These are phyloP conservation scores for Ciconia nigra DNA, from an alignment of 2,797 vertebrate genomes.

Conservation along the genomic window DNA sequence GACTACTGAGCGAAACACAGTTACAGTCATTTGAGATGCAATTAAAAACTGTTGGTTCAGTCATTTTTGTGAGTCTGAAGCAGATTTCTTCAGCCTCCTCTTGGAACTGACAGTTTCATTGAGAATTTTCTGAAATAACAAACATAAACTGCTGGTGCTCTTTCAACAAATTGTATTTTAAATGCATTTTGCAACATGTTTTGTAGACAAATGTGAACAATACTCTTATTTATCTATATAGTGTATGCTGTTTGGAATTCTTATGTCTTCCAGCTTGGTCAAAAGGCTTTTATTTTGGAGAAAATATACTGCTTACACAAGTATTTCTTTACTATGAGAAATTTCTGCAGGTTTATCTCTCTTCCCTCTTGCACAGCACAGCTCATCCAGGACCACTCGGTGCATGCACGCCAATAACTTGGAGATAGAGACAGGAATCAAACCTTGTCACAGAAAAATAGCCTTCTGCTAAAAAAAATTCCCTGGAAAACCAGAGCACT, in stretches of 20 bases:
- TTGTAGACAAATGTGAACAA: neutral
- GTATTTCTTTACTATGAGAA: neutral
- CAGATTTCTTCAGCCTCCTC: constrained; percentile 57
- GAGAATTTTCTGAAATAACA: constrained; percentile 51
- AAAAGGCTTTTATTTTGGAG: neutral
- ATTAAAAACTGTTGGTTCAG: constrained; percentile 67
- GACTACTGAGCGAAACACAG: constrained; percentile 57
- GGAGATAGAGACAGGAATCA: neutral
- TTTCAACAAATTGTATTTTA: neutral
- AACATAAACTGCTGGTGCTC: constrained; percentile 34
- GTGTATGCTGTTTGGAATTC: neutral
- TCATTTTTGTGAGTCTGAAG: constrained; percentile 45
- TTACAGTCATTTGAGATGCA: constrained; percentile 64
- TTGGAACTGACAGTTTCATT: constrained; percentile 51
- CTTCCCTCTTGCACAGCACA: neutral
- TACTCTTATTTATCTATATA: neutral
- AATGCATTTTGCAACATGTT: neutral
- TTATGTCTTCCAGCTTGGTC: neutral
- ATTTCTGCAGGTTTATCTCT: neutral
- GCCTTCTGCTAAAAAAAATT: neutral
- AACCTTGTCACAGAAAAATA: neutral
- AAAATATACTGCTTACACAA: neutral
- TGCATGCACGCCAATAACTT: neutral
- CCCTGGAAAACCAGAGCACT: neutral
- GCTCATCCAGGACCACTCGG: neutral